Conservation (phyloP, 2,113 vertebrate species). For the Sinocyclocheilus anophthalmus region DNA sequence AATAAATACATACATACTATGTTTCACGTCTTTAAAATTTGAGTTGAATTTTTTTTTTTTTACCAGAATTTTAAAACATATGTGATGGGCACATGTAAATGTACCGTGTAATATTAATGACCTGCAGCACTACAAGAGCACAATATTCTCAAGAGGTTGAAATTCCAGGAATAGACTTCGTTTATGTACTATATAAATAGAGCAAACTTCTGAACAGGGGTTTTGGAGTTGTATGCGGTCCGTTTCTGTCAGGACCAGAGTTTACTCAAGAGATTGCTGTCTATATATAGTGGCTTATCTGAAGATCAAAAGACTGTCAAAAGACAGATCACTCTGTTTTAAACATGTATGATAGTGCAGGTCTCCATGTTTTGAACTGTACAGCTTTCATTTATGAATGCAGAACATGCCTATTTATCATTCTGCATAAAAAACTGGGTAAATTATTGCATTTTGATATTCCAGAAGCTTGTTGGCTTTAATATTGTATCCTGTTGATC, state of each 20-base stretch:
- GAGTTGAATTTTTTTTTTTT: not conserved
- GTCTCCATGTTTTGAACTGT: too few species aligned
- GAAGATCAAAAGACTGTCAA: too few species aligned
- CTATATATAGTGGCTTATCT: too few species aligned
- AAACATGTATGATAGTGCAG: too few species aligned
- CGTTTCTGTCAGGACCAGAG: conserved; percentile 53
- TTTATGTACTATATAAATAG: not conserved
- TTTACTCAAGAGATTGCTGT: conserved; percentile 42
- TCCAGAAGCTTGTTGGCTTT: conserved; percentile 6
- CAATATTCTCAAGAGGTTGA: conserved; percentile 2
- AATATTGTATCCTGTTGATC: not conserved
- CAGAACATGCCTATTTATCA: too few species aligned
- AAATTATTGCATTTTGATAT: not conserved
- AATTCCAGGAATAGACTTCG: not conserved
- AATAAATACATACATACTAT: too few species aligned
- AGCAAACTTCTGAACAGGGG: not conserved
- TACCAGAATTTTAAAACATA: not conserved
- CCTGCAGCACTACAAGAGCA: not conserved
- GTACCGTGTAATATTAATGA: not conserved
- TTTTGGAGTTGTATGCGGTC: not conserved
- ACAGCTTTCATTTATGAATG: too few species aligned
- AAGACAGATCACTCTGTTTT: too few species aligned
- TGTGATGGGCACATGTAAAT: not conserved
- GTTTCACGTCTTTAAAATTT: not conserved
- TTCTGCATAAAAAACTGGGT: too few species aligned